phyloP scores from a whole-genome alignment of 2,113 vertebrate species.

The Shinisaurus crocodilurus region DNA sequence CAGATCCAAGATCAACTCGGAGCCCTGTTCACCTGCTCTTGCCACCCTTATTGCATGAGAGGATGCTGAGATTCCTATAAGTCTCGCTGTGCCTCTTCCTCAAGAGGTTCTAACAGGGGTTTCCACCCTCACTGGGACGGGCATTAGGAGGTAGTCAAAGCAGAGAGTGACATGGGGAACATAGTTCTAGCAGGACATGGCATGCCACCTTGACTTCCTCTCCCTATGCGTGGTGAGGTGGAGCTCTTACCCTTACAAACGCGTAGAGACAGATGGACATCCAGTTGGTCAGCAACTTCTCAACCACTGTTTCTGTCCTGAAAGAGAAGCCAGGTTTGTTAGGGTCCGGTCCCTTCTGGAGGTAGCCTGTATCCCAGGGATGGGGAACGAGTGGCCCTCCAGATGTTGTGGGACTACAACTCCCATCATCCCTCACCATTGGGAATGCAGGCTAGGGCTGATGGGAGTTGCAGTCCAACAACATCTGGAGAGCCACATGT shows the following conservation, averaged over 20 bases:
- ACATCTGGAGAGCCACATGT: too few species aligned
- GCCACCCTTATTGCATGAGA: neutral
- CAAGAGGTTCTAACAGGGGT: neutral
- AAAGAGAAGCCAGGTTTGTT: conserved; percentile 44
- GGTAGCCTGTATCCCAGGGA: neutral
- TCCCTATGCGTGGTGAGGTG: neutral
- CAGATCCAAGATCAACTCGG: neutral
- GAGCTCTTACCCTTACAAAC: conserved; percentile 88
- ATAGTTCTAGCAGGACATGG: neutral
- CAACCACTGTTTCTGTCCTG: conserved; percentile 97
- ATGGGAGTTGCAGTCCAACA: too few species aligned
- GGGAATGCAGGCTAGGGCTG: too few species aligned
- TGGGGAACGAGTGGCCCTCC: too few species aligned
- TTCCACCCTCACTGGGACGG: neutral
- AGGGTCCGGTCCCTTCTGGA: neutral
- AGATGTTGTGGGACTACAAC: neutral
- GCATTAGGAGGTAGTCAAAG: neutral
- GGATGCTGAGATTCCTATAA: neutral
- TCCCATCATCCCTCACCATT: too few species aligned
- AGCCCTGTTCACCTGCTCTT: neutral
- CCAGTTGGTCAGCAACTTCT: conserved; percentile 98
- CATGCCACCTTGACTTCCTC: neutral
- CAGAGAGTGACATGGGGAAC: neutral
- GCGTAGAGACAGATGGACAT: conserved; percentile 98
- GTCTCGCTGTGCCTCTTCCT: neutral